Conservation (phyloP, 2,888 invertebrate genomes). For the Drosophila mimetica region DNA sequence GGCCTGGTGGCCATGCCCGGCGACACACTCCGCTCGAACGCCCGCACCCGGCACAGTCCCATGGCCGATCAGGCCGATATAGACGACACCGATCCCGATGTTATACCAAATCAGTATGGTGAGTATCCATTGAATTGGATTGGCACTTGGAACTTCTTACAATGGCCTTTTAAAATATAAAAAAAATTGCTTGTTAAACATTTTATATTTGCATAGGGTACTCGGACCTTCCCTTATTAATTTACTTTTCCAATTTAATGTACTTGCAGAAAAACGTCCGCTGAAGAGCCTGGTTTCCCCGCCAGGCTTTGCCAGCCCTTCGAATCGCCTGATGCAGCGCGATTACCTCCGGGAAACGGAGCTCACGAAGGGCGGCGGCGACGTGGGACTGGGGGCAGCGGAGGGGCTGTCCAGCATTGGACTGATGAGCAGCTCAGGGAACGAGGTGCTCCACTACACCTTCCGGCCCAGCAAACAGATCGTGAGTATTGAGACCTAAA, state of each 20-base stretch:
- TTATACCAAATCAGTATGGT: conserved; percentile 95
- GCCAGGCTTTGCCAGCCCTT: conserved; percentile 84
- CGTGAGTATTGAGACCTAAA: conserved; percentile 76
- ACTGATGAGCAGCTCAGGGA: conserved; percentile 79
- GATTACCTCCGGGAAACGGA: conserved; percentile 82
- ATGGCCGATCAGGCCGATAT: conserved; percentile 83
- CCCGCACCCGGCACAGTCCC: conserved; percentile 84
- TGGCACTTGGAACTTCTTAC: too few relatives aligned
- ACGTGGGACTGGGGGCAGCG: conserved; percentile 51
- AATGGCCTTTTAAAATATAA: too few relatives aligned
- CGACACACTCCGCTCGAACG: conserved; percentile 80
- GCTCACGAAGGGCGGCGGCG: conserved; percentile 70
- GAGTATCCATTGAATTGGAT: conserved; percentile 79
- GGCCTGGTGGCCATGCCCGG: conserved; percentile 83
- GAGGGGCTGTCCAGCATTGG: conserved; percentile 72
- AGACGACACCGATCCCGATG: conserved; percentile 92
- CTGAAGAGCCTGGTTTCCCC: conserved; percentile 82
- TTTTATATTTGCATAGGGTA: too few relatives aligned
- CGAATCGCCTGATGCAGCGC: conserved; percentile 83
- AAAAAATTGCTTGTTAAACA: too few relatives aligned
- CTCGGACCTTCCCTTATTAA: too few relatives aligned
- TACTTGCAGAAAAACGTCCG: conserved; percentile 83
- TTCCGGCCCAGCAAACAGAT: conserved; percentile 85
- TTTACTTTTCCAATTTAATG: not conserved
- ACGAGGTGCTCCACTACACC: conserved; percentile 84